Base-by-base conservation (phyloP, 23 tunicate species). In the Pegea sp. region DNA sequence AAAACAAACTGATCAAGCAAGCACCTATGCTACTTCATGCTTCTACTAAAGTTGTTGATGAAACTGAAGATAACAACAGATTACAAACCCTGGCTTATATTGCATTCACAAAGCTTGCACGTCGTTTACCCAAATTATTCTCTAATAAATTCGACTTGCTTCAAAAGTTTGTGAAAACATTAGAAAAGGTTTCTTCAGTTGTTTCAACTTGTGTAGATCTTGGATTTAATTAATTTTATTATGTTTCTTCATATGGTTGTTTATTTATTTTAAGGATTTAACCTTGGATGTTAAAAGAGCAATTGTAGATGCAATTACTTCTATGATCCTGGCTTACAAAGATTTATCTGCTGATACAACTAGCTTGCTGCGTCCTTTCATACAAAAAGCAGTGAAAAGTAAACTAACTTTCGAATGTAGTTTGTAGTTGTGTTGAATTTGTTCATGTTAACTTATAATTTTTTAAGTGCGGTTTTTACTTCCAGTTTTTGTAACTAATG, bases 171-270 rank as follows among this genome's bases (percentile, higher is more conserved):
- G 62, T 66, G 42, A 57, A 71, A 29, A 42, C 74, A 8, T 52
- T 81, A 20, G 58, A 61, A 27, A 44, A 66, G 63, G 93, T 75
- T n/a, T n/a, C n/a, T n/a, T n/a, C n/a, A n/a, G n/a, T n/a, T n/a
- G n/a, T n/a, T n/a, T n/a, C n/a, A n/a, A n/a, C n/a, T n/a, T n/a
- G n/a, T n/a, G n/a, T n/a, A n/a, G n/a, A n/a, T n/a, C n/a, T n/a
- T n/a, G n/a, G n/a, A n/a, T n/a, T n/a, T n/a, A n/a, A n/a, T n/a
- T n/a, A n/a, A n/a, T n/a, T n/a, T n/a, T n/a, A n/a, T n/a, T n/a
- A n/a, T n/a, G n/a, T n/a, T n/a, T n/a, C n/a, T n/a, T n/a, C n/a
- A n/a, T n/a, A n/a, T n/a, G n/a, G n/a, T n/a, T n/a, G n/a, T n/a
- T n/a, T n/a, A n/a, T n/a, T n/a, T n/a, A n/a, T n/a, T n/a, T n/a